Conservation (phyloP, 2,888 invertebrate genomes). For the Hypolimnas misippus region DNA sequence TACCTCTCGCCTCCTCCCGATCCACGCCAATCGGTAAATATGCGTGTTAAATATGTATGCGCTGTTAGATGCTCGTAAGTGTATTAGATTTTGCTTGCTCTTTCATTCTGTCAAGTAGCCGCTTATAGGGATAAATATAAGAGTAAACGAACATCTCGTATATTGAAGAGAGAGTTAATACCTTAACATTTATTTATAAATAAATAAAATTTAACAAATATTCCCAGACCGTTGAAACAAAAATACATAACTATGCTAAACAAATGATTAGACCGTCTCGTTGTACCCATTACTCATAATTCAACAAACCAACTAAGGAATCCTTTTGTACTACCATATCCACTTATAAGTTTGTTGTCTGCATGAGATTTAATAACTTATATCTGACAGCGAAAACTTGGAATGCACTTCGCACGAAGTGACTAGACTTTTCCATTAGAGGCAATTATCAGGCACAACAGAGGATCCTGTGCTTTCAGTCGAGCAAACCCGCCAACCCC, state of each 20-base stretch:
- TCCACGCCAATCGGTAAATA: conserved; percentile 83
- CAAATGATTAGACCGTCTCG: neutral
- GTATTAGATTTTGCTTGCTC: conserved; percentile 82
- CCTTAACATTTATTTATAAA: neutral
- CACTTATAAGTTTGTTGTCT: conserved; percentile 59
- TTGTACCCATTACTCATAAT: neutral
- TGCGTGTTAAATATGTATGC: conserved; percentile 84
- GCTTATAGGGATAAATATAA: conserved; percentile 29
- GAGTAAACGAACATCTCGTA: neutral
- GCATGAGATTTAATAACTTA: conserved; percentile 75
- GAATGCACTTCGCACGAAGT: conserved; percentile 78
- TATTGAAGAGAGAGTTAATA: neutral
- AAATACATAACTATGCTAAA: neutral
- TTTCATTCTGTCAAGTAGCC: conserved; percentile 73
- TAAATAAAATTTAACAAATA: neutral
- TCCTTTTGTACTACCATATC: conserved; percentile 21
- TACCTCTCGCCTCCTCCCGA: conserved; percentile 60
- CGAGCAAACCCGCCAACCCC: conserved; percentile 53
- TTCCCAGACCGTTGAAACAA: neutral
- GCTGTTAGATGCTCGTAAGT: conserved; percentile 81
- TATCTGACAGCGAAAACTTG: conserved; percentile 78
- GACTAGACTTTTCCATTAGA: conserved; percentile 84
- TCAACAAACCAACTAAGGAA: conserved; percentile 3
- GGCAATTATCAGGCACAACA: conserved; percentile 82
- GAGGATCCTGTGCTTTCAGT: conserved; percentile 70